A percentile compares a stretch with the other conserved stretches of the same genome.
Evolutionary conservation across 1,140 invertebrate species (phyloP).

Genomic region (Hestina assimilis): DNA sequence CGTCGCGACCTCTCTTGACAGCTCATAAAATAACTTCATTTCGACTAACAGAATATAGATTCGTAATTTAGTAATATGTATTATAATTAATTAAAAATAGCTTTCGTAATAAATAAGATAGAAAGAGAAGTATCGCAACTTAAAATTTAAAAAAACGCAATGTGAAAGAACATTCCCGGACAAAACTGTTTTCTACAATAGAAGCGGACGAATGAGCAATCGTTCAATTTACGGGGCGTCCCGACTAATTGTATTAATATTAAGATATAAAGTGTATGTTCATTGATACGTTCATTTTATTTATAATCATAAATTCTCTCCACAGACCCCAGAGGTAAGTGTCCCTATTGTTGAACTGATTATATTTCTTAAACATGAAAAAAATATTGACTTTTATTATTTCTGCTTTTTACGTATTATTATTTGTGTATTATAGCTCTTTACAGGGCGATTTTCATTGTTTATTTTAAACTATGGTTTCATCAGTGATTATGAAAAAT

Average conservation of each 20-base stretch:
- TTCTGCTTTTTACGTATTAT: not conserved
- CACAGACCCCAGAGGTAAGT: slow-evolving; percentile 73
- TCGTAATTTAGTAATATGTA: slow-evolving; percentile 47
- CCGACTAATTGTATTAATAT: slow-evolving; percentile 69
- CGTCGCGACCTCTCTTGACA: slow-evolving; percentile 43
- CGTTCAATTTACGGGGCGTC: slow-evolving; percentile 33
- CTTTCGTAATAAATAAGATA: slow-evolving; percentile 47
- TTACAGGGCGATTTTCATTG: not conserved
- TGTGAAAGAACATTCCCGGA: slow-evolving; percentile 65
- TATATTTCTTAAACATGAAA: not conserved
- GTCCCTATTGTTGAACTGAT: slow-evolving; percentile 41
- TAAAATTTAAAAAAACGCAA: slow-evolving; percentile 50
- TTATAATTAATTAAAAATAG: slow-evolving; percentile 42
- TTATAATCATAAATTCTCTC: slow-evolving; percentile 73
- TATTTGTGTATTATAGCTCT: slow-evolving; percentile 22
- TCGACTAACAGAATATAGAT: slow-evolving; percentile 32
- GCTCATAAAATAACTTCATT: slow-evolving; percentile 49
- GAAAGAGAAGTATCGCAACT: slow-evolving; percentile 40
- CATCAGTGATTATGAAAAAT: too few species aligned
- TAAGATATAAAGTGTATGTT: slow-evolving; percentile 78
- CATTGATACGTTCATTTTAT: slow-evolving; percentile 75
- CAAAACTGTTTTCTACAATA: slow-evolving; percentile 51
- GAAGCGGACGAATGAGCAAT: slow-evolving; percentile 25
- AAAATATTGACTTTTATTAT: not conserved
- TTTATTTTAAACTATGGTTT: too few species aligned